Conservation (phyloP, 2,888 invertebrate species). For the Zygothrica quintamaculata region DNA sequence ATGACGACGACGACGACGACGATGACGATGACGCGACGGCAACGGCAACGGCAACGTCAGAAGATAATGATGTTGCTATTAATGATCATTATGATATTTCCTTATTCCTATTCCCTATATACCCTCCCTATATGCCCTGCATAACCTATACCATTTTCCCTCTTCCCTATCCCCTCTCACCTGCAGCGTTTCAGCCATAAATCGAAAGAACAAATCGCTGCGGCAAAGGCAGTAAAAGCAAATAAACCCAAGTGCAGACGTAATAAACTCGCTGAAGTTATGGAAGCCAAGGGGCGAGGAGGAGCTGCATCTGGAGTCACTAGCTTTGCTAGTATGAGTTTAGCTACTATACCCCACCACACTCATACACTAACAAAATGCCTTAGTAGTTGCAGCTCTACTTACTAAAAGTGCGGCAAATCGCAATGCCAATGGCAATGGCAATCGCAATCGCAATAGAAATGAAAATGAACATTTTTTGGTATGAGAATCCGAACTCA, state of each 20-base stretch:
- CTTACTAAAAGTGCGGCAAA: slow-evolving; percentile 37
- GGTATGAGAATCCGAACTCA: slow-evolving; percentile 4
- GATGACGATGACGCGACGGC: slow-evolving; percentile 49
- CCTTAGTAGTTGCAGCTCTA: slow-evolving; percentile 25
- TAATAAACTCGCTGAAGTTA: slow-evolving; percentile 80
- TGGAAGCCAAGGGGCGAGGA: slow-evolving; percentile 39
- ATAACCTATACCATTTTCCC: too few species aligned
- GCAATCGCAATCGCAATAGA: slow-evolving; percentile 4
- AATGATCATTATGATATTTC: slow-evolving; percentile 40
- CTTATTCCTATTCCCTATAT: slow-evolving; percentile 31
- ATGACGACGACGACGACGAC: too few species aligned
- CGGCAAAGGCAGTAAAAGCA: slow-evolving; percentile 81
- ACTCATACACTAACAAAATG: slow-evolving; percentile 5
- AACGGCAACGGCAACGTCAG: slow-evolving; percentile 41
- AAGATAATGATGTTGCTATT: slow-evolving; percentile 50
- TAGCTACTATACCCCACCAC: too few species aligned
- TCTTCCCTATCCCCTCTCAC: neutral
- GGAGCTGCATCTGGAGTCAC: slow-evolving; percentile 45
- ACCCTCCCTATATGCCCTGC: neutral
- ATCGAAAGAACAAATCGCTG: slow-evolving; percentile 81
- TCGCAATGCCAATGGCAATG: slow-evolving; percentile 34
- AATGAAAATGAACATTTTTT: too few species aligned
- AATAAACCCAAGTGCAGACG: slow-evolving; percentile 81
- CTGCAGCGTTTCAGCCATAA: slow-evolving; percentile 56
- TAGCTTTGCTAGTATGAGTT: too few species aligned